Evolutionary conservation across 2,797 vertebrate species (phyloP).

Genomic region (Tenualosa thibaudeaui): DNA sequence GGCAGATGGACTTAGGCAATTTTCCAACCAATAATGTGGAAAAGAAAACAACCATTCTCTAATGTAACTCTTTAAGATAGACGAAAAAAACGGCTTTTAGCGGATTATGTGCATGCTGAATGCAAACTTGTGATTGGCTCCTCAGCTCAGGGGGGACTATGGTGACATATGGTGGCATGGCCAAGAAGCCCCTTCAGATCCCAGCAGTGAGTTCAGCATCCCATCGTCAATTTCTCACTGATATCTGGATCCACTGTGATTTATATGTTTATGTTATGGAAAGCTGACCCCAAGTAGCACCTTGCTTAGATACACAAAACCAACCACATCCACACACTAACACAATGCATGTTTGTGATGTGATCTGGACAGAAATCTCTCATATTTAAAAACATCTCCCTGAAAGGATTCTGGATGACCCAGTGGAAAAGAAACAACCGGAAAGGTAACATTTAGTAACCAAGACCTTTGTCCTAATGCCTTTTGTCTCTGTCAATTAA

Average conservation of each 20-base stretch:
- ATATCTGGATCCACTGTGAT: not conserved
- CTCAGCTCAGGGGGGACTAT: constrained; percentile 49
- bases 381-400: constrained; percentile 54
- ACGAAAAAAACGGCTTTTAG: not conserved
- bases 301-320: not conserved
- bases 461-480: not conserved
- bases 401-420: constrained; percentile 60
- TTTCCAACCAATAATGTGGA: not conserved
- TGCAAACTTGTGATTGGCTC: not conserved
- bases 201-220: constrained; percentile 52
- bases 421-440: constrained; percentile 55
- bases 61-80: not conserved
- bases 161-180: constrained; percentile 57
- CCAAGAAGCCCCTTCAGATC: constrained; percentile 52
- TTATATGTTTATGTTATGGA: not conserved
- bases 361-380: constrained; percentile 51
- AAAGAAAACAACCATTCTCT: not conserved
- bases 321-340: not conserved
- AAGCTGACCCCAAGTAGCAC: not conserved
- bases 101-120: not conserved
- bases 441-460: constrained; percentile 30
- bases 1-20: not conserved
- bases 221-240: not conserved
- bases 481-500: not conserved
- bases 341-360: not conserved